Conservation (phyloP, 2,888 invertebrate species). For the Masnerella sp. region DNA sequence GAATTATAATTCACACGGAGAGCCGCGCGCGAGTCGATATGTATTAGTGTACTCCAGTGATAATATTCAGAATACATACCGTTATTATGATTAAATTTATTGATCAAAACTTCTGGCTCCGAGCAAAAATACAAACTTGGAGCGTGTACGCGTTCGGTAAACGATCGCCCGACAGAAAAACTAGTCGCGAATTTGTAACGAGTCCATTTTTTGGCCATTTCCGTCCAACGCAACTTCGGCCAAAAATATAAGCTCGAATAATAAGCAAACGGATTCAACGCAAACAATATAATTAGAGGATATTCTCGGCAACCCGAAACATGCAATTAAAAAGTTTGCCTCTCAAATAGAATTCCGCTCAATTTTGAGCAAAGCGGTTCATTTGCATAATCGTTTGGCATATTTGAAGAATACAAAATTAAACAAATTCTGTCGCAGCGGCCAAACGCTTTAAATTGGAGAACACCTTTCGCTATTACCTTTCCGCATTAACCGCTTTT, state of each 20-base stretch:
- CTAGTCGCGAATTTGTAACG: slow-evolving; percentile 11
- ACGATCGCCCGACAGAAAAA: slow-evolving; percentile 8
- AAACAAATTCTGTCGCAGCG: not conserved
- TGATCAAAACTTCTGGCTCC: slow-evolving; percentile 36
- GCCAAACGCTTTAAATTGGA: not conserved
- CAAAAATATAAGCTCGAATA: no score
- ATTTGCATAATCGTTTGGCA: slow-evolving; percentile 12
- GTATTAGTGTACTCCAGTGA: slow-evolving; percentile 39
- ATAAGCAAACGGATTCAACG: slow-evolving; percentile 16
- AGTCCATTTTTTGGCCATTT: no score
- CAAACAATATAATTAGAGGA: slow-evolving; percentile 12
- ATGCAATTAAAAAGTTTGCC: slow-evolving; percentile 29
- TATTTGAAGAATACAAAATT: slow-evolving; percentile 13
- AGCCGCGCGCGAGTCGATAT: slow-evolving; percentile 27
- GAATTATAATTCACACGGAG: slow-evolving; percentile 49
- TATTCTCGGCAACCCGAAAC: slow-evolving; percentile 5
- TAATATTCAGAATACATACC: slow-evolving; percentile 46
- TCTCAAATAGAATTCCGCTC: slow-evolving; percentile 6
- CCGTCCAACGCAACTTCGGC: no score
- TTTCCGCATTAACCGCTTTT: not conserved
- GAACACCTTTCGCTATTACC: not conserved
- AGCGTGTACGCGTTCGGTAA: no score
- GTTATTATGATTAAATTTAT: slow-evolving; percentile 53
- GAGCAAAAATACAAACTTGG: slow-evolving; percentile 19
- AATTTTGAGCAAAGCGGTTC: not conserved